Conservation (phyloP, 2,888 invertebrate species). For the Trimorus sp. region DNA sequence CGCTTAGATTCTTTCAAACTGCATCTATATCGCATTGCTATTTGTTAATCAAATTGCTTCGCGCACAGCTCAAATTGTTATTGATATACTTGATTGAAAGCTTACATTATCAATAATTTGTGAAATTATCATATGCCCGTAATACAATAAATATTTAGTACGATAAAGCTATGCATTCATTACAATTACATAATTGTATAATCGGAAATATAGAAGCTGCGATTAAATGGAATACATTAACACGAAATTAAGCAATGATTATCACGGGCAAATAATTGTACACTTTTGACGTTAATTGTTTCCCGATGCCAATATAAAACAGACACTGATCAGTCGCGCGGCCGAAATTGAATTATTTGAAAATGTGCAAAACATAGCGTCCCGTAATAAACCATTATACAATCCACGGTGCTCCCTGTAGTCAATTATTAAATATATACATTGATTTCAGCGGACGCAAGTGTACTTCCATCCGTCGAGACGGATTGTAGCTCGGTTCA, state of each 20-base stretch:
- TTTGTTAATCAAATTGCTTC: conserved; percentile 15
- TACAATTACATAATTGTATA: conserved; percentile 29
- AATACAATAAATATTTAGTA: conserved; percentile 28
- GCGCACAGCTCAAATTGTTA: background rate
- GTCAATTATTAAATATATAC: conserved; percentile 12
- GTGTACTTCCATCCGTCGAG: conserved; percentile 34
- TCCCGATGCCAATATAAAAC: background rate
- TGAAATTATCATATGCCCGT: conserved; percentile 15
- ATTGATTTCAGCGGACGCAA: conserved; percentile 11
- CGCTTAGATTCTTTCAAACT: too few species aligned
- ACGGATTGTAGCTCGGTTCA: conserved; percentile 40
- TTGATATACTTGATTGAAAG: conserved; percentile 23
- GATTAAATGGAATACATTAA: conserved; percentile 16
- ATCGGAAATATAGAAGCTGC: conserved; percentile 13
- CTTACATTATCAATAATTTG: conserved; percentile 32
- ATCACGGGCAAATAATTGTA: background rate
- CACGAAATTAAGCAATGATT: conserved; percentile 10
- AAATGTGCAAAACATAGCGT: too few species aligned
- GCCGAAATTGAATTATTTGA: too few species aligned
- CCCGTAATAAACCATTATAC: too few species aligned
- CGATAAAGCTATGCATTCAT: conserved; percentile 12
- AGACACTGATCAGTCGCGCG: too few species aligned
- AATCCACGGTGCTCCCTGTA: background rate
- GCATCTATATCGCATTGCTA: background rate
- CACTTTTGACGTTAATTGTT: conserved; percentile 12